Base-by-base conservation (phyloP, 2,888 invertebrate species). In the Megamerina dolium region DNA sequence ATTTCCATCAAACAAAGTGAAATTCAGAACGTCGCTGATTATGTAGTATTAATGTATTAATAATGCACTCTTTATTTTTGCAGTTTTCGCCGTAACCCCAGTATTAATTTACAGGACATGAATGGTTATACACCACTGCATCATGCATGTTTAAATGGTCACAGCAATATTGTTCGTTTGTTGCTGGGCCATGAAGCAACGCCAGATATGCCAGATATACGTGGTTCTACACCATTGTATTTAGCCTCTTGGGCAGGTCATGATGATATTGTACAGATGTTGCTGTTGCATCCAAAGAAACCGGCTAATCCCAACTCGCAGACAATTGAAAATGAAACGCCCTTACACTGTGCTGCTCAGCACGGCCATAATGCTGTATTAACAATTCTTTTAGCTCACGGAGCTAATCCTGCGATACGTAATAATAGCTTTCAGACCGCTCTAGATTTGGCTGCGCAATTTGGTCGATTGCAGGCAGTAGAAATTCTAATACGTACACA, bases 241-340 rank as follows among this genome's bases (percentile, higher is more conserved):
- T 76, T 94, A 65, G 93, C 94, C 41, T 88, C 94, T 41, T 95
- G 93, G 92, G 88, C 88, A 43, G 94, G 94, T 23, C 85, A 91
- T 70, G 79, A 83, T 29, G 87, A 90, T 50, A 87, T 93, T 54
- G 92, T 93, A 49, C 78, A 82, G 54, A 78, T 89, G 72, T 78
- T 95, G 51, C 78, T 94, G 41, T 83, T 80, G 41, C 82, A 85
- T 68, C 83, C 83, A 52, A 85, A 84, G 40, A 82, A 84, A 17
- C 80, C 83, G 43, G 86, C 87, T 56, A 87, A 87, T 72, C 84
- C 91, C 58, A 88, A 92, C 73, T 86, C 64, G 75, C 82, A 64
- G 45, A 64, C 63, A 1, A 59, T 56, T 16, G 63, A 90, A 68
- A 87, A 87, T 62, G 93, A 94, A 70, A 92, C 94, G 38, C 87